Evolutionary conservation across 53 echinoderm and acorn worm species (phyloP).

Genomic region (Holothuria scabra): DNA sequence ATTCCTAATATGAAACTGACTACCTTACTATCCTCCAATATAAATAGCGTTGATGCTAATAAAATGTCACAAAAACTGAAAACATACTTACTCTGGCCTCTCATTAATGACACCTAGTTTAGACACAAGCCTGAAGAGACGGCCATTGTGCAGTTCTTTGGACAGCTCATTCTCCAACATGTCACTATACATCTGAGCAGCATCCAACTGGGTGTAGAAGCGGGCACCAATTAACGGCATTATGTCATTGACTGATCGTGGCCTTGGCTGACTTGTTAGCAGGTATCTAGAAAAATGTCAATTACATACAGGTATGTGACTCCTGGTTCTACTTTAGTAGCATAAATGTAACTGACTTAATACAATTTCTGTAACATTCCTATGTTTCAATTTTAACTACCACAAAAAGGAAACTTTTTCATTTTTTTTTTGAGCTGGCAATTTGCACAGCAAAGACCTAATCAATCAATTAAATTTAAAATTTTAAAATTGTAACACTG

Average conservation of each 20-base stretch:
- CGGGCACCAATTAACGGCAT: conserved; percentile 99
- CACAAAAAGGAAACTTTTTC: too few species aligned
- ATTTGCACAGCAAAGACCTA: too few species aligned
- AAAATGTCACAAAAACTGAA: background rate
- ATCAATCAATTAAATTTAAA: too few species aligned
- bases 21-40: background rate
- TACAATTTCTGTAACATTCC: too few species aligned
- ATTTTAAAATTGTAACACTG: too few species aligned
- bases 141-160: conserved; percentile 90
- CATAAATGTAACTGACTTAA: too few species aligned
- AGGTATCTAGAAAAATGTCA: conserved; percentile 65
- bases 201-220: conserved; percentile 98
- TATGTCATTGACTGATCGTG: conserved; percentile 94
- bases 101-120: conserved; percentile 94
- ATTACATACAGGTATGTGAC: background rate
- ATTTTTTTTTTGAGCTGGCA: too few species aligned
- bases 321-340: background rate
- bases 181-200: conserved; percentile 86
- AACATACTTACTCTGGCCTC: conserved; percentile 89
- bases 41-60: background rate
- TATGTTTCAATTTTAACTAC: too few species aligned
- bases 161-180: conserved; percentile 88
- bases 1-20: background rate
- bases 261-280: conserved; percentile 86
- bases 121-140: conserved; percentile 84